phyloP scores from a whole-genome alignment of 2,797 vertebrate species.

The Bradypodion pumilum region DNA sequence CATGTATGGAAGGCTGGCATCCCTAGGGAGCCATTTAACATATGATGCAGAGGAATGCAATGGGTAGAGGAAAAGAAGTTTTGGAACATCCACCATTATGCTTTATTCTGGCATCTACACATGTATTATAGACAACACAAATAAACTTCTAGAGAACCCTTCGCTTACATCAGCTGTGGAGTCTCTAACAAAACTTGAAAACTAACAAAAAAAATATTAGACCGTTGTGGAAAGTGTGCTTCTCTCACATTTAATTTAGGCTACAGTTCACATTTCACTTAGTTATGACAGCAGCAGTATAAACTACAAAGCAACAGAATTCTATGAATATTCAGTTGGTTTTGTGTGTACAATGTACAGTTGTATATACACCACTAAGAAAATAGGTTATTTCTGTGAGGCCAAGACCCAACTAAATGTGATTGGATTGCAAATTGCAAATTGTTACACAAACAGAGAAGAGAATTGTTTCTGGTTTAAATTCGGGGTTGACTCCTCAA shows the following conservation, averaged over 20 bases:
- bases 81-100: background rate
- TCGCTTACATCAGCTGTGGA: slow-evolving; percentile 47
- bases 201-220: slow-evolving; percentile 35
- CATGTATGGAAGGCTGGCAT: no score
- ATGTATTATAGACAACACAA: slow-evolving; percentile 28
- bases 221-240: slow-evolving; percentile 62
- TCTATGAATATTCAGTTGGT: slow-evolving; percentile 81
- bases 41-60: background rate
- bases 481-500: slow-evolving; percentile 54
- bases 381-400: slow-evolving; percentile 70
- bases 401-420: slow-evolving; percentile 65
- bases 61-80: background rate
- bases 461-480: slow-evolving; percentile 65
- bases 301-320: slow-evolving; percentile 75
- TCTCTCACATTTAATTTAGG: slow-evolving; percentile 69
- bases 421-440: slow-evolving; percentile 62
- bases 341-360: slow-evolving; percentile 71
- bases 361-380: slow-evolving; percentile 70
- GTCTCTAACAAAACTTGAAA: slow-evolving; percentile 42
- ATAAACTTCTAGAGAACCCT: slow-evolving; percentile 24
- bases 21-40: no score
- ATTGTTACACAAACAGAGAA: slow-evolving; percentile 61
- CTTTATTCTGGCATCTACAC: background rate
- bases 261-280: slow-evolving; percentile 73
- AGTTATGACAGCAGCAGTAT: slow-evolving; percentile 67